These are phyloP conservation scores for Natator depressus DNA, from an alignment of 2,113 vertebrate genomes.

Conservation along the genomic window DNA sequence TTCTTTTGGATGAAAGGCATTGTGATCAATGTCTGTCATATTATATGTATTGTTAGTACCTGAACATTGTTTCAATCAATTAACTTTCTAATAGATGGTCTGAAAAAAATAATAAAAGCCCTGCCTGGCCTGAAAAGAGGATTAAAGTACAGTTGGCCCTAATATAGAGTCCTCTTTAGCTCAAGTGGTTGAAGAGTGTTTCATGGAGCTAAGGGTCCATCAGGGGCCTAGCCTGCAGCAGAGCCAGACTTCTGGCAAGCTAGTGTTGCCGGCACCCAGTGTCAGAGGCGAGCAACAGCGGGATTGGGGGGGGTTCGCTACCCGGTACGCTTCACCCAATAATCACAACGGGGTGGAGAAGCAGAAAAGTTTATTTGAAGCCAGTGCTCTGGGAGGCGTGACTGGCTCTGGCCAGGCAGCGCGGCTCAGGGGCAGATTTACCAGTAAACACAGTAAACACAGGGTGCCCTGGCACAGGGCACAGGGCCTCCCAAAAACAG, in stretches of 20 bases:
- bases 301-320: too few species aligned
- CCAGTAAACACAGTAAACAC: too few species aligned
- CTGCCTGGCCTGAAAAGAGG: neutral
- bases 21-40: conserved; percentile 41
- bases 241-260: neutral
- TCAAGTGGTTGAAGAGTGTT: conserved; percentile 7
- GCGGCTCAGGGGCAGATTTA: too few species aligned
- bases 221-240: neutral
- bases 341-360: too few species aligned
- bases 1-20: conserved; percentile 22
- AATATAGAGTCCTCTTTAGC: neutral
- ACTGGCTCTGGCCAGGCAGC: too few species aligned
- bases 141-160: neutral
- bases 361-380: too few species aligned
- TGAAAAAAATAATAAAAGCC: conserved; percentile 4
- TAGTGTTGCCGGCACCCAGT: neutral
- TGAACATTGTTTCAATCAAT: conserved; percentile 30
- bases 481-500: too few species aligned
- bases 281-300: too few species aligned
- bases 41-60: conserved; percentile 17
- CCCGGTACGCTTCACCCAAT: too few species aligned
- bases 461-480: too few species aligned
- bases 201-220: conserved; percentile 26
- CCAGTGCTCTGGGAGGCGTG: too few species aligned
- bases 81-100: conserved; percentile 31